phyloP scores from a whole-genome alignment of 2,888 invertebrate genomes.

The Xylota segnis region DNA sequence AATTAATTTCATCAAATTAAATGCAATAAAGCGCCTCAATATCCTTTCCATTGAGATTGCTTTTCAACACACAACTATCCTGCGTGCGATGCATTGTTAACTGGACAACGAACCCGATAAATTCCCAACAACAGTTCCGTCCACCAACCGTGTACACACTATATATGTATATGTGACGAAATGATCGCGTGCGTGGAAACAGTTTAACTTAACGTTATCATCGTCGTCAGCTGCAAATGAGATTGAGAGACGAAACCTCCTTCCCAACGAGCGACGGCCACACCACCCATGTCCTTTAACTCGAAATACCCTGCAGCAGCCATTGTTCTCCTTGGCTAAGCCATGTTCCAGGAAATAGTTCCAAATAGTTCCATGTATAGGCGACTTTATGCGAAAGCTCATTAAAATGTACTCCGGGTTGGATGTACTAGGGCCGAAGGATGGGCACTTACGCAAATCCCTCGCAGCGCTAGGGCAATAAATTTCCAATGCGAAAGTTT shows the following conservation, averaged over 20 bases:
- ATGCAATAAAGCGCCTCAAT: constrained; percentile 70
- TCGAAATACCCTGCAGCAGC: constrained; percentile 27
- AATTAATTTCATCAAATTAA: constrained; percentile 70
- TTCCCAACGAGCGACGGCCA: background rate
- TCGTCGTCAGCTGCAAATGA: constrained; percentile 56
- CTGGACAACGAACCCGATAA: constrained; percentile 74
- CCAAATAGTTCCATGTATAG: constrained; percentile 11
- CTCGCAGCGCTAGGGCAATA: constrained; percentile 67
- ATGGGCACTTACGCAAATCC: constrained; percentile 74
- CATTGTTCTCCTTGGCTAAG: constrained; percentile 38
- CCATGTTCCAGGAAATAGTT: constrained; percentile 58
- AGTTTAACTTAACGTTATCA: constrained; percentile 74
- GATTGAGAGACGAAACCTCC: constrained; percentile 54
- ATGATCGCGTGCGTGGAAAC: constrained; percentile 72
- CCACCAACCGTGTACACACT: constrained; percentile 24
- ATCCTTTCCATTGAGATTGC: constrained; percentile 56
- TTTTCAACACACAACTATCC: constrained; percentile 36
- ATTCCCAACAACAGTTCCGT: constrained; percentile 55
- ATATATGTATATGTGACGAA: constrained; percentile 64
- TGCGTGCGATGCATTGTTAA: constrained; percentile 50
- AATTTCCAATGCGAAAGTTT: constrained; percentile 71
- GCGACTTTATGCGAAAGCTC: constrained; percentile 56
- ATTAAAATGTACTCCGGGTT: constrained; percentile 53
- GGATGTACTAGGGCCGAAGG: constrained; percentile 23
- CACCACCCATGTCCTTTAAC: constrained; percentile 36